Evolutionary conservation across 2,797 vertebrate species (phyloP).

Genomic region (Benthosema pterotum): DNA sequence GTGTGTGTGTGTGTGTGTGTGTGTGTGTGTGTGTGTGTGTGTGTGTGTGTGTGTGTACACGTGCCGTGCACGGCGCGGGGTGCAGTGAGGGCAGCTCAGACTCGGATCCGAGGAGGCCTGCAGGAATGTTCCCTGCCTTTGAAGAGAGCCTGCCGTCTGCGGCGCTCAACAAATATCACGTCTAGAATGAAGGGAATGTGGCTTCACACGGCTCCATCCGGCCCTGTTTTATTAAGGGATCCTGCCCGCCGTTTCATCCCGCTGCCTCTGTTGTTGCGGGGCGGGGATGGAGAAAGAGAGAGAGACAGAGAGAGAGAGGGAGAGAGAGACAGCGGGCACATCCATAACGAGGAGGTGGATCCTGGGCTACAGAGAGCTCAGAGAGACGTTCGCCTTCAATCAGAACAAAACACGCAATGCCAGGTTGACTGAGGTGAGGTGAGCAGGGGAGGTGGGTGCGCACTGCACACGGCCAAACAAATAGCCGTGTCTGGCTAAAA

Average conservation of each 20-base stretch:
- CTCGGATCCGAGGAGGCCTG: conserved; percentile 73
- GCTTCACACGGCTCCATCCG: conserved; percentile 70
- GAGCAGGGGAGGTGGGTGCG: conserved; percentile 25
- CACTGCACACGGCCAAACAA: conserved; percentile 19
- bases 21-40: conserved; percentile 14
- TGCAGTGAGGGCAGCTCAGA: conserved; percentile 57
- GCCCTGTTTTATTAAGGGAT: conserved; percentile 80
- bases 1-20: conserved; percentile 12
- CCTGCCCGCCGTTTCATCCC: conserved; percentile 66
- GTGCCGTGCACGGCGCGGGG: conserved; percentile 21
- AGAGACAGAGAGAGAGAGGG: too few species aligned
- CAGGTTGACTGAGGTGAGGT: conserved; percentile 28
- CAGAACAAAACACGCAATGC: conserved; percentile 44
- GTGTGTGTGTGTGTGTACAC: background rate
- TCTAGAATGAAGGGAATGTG: conserved; percentile 78
- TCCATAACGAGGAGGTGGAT: conserved; percentile 73
- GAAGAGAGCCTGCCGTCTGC: conserved; percentile 71
- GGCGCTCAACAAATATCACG: conserved; percentile 73
- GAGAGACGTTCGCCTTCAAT: conserved; percentile 51
- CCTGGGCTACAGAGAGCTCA: conserved; percentile 57
- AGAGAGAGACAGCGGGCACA: conserved; percentile 38
- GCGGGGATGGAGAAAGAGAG: conserved; percentile 45
- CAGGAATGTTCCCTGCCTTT: conserved; percentile 77
- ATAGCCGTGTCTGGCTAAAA: conserved; percentile 23
- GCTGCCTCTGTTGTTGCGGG: conserved; percentile 66